These are phyloP conservation scores for Chiloscyllium punctatum DNA, from an alignment of 2,797 vertebrate genomes.

Conservation along the genomic window DNA sequence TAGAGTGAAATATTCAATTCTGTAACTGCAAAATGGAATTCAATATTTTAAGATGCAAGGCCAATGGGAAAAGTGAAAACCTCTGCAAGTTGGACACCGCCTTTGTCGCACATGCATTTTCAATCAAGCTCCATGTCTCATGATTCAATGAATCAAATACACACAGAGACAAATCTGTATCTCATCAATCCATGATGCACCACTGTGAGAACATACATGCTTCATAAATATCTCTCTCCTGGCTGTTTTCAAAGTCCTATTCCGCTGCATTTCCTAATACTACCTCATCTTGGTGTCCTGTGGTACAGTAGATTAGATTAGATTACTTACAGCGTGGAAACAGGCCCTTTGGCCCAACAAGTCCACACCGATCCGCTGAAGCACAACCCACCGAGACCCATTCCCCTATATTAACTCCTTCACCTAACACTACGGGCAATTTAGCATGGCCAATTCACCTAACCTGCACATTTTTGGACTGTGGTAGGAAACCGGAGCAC, in stretches of 20 bases:
- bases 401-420: no score
- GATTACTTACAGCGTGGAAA: no score
- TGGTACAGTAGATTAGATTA: no score
- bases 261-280: constrained; percentile 60
- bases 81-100: background rate
- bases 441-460: no score
- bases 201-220: constrained; percentile 68
- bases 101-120: background rate
- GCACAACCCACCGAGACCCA: no score
- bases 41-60: background rate
- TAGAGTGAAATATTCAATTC: background rate
- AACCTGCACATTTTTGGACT: no score
- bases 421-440: no score
- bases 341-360: no score
- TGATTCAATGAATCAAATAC: constrained; percentile 18
- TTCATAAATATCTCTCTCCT: constrained; percentile 64
- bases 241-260: constrained; percentile 63
- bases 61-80: background rate
- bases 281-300: constrained; percentile 62
- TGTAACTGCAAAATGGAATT: background rate
- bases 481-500: no score
- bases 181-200: constrained; percentile 77
- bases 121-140: background rate
- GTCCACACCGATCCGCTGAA: no score
- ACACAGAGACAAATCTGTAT: constrained; percentile 44